Evolutionary conservation across 2,888 invertebrate genomes (phyloP), one percentile per base, ranked within the genome.

Genomic region (Pandemis corylana): DNA sequence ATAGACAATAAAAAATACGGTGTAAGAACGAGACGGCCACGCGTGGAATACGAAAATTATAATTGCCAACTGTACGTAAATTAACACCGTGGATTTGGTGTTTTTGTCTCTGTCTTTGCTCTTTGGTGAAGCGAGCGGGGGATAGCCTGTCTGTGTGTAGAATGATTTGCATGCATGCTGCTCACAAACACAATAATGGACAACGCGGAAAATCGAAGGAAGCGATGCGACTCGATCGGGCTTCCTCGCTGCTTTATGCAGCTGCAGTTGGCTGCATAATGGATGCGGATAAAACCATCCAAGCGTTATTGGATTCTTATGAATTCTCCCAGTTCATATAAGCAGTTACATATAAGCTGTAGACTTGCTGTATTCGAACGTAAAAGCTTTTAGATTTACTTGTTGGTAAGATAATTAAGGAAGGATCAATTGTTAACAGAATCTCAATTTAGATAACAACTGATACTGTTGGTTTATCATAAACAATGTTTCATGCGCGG

Each of bases 41-140:
- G 82, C 87, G 90, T 89, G 88, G 90, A 90, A 85, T 82, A 85
- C 84, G 85, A 92, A 93, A 93, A 94, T 94, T 93, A 94, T 94
- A 94, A 94, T 94, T 94, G 94, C 93, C 93, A 92, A 91, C 90
- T 90, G 93, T 90, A 91, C 90, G 91, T 94, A 92, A 94, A 94
- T 94, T 94, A 94, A 94, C 94, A 92, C 93, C 90, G 90, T 83
- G 87, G 92, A 91, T 91, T 89, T 87, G 85, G 85, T 83, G 78
- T 85, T 83, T 80, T 87, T 83, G 84, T 86, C 86, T 70, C 72
- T 46, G 20, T 87, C 88, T 78, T 84, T 85, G 68, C 66, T 88
- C 78, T 84, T 84, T 62, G 74, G 13, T 56, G 51, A 78, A 73
- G 63, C 53, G 77, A 77, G 72, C 66, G 13, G 62, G 82, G 78